Base-by-base conservation (phyloP, 1,140 invertebrate genomes). In the Parasteatoda tepidariorum region DNA sequence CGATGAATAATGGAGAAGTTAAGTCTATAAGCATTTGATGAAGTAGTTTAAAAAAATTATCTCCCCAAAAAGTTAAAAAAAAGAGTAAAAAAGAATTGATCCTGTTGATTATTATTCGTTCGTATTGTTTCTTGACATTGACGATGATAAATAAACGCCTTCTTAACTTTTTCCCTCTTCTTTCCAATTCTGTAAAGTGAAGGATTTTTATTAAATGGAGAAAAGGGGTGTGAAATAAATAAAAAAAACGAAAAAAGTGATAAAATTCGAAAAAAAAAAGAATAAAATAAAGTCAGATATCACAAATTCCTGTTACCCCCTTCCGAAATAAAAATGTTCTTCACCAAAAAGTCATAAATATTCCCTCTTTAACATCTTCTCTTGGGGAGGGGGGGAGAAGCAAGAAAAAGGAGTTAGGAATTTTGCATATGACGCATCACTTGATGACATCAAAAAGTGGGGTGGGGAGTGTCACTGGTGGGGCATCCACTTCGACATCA, bases 391-490 rank as follows among this genome's bases (percentile, higher is more conserved):
- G 54, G 34, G 67, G 70, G 13, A 68, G 66, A 28, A 59, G n/a
- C n/a, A n/a, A n/a, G n/a, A n/a, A n/a, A n/a, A n/a, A 48, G 28
- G 30, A 64, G 26, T 7, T 6, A 7, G 48, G 76, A 79, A 79
- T 59, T 79, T 79, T 79, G 76, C 76, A 79, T 79, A 79, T 55
- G 76, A 79, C 76, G 76, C 76, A 67, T 79, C 48, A 57, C 64
- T 79, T 79, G 76, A 59, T 38, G 76, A 79, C 76, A 79, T 79
- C 76, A 79, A 79, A 79, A n/a, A n/a, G 74, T 78, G 74, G 34
- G 73, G 6, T 18, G 28, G 57, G 71, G 38, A 34, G 28, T 67
- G 61, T 18, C 55, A 30, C 22, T 18, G 30, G 15, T 67, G 5
- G 22, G 9, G 18, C 15, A 15, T 28, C 38, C 41, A 7, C 22